phyloP scores from a whole-genome alignment of 2,888 invertebrate species.

The Acanthoscelides obtectus region DNA sequence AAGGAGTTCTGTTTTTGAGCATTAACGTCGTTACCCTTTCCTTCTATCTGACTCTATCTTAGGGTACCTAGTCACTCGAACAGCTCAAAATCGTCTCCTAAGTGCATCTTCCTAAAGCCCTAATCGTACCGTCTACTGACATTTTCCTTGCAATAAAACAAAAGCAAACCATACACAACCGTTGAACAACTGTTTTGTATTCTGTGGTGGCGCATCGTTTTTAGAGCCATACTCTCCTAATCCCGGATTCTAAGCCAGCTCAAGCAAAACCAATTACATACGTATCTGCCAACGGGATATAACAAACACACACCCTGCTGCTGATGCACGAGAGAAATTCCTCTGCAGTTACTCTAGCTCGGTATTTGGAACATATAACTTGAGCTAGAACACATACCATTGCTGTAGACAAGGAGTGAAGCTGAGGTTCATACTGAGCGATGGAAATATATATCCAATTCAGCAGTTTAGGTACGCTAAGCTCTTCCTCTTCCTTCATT shows the following conservation, averaged over 20 bases:
- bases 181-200: not conserved
- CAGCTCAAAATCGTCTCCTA: not conserved
- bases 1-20: too few species aligned
- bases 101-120: not conserved
- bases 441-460: too few species aligned
- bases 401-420: not conserved
- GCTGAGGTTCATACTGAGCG: too few species aligned
- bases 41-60: too few species aligned
- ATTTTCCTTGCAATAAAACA: not conserved
- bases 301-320: not conserved
- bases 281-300: not conserved
- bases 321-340: not conserved
- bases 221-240: not conserved
- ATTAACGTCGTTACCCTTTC: too few species aligned
- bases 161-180: not conserved
- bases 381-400: not conserved
- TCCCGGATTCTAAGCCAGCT: not conserved
- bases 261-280: not conserved
- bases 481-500: too few species aligned
- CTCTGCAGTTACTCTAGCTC: not conserved
- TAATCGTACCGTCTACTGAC: not conserved
- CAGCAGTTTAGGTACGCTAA: too few species aligned
- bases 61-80: not conserved
- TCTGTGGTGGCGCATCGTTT: not conserved
- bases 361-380: not conserved